A percentile compares a stretch with the other conserved stretches of the same genome.
Evolutionary conservation across 2,888 invertebrate species (phyloP).

Genomic region (Tetropium fuscum): DNA sequence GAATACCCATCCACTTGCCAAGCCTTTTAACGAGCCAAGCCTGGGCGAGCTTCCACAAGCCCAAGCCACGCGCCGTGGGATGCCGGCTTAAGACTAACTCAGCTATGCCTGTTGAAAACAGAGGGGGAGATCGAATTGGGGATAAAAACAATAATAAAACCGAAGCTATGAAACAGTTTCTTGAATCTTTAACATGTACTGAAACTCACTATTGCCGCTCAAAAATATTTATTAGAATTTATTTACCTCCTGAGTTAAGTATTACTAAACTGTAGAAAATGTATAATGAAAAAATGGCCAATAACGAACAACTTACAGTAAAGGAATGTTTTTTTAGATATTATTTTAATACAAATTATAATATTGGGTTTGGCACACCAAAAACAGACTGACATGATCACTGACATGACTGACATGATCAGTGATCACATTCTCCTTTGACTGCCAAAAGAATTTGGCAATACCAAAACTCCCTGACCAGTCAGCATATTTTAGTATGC

Average conservation of each 20-base stretch:
- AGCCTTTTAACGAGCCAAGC: too few relatives aligned
- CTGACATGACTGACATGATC: too few relatives aligned
- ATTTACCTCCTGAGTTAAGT: slow-evolving; percentile 7
- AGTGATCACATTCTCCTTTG: slow-evolving; percentile 40
- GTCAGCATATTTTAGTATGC: slow-evolving; percentile 28
- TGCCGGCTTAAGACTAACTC: too few relatives aligned
- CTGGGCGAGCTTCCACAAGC: too few relatives aligned
- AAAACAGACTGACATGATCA: slow-evolving; percentile 9
- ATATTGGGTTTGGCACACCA: slow-evolving; percentile 5
- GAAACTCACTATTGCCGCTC: slow-evolving; percentile 1
- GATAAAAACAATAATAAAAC: background rate
- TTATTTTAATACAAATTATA: slow-evolving; percentile 2
- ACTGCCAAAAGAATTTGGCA: slow-evolving; percentile 33
- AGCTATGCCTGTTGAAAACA: background rate
- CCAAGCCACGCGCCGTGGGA: too few relatives aligned
- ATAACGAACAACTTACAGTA: slow-evolving; percentile 6
- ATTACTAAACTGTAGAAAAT: slow-evolving; percentile 13
- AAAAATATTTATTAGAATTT: slow-evolving; percentile 6
- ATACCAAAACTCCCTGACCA: slow-evolving; percentile 32
- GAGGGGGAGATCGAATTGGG: background rate
- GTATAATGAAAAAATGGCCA: background rate
- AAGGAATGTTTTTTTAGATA: slow-evolving; percentile 11
- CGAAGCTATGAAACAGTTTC: slow-evolving; percentile 1
- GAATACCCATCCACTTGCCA: too few relatives aligned
- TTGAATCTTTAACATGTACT: slow-evolving; percentile 5